Percentiles rank a stretch among this genome's conserved stretches.
phyloP scores from a whole-genome alignment of 2,113 vertebrate genomes.

The Dipodomys stephensi region DNA sequence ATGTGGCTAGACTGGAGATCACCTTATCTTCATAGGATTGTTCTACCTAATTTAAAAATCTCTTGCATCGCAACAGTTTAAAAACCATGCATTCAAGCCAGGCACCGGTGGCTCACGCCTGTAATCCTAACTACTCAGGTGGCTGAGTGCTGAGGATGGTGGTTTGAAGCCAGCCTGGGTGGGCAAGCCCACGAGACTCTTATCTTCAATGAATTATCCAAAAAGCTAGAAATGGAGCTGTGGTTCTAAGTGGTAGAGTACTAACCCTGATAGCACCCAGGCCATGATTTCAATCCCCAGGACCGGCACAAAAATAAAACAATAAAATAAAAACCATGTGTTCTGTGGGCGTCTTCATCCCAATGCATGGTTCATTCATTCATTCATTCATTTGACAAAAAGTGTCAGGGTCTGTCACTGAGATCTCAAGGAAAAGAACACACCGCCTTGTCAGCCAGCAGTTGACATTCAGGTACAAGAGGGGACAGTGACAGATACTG shows the following conservation, averaged over 20 bases:
- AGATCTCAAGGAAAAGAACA: neutral
- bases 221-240: too few relatives aligned
- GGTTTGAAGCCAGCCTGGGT: too few relatives aligned
- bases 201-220: too few relatives aligned
- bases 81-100: neutral
- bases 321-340: too few relatives aligned
- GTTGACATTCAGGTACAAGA: neutral
- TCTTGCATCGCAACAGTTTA: neutral
- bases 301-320: too few relatives aligned
- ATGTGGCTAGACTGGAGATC: neutral
- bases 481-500: neutral
- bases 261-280: too few relatives aligned
- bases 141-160: too few relatives aligned
- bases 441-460: neutral
- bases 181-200: too few relatives aligned
- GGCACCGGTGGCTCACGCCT: too few relatives aligned
- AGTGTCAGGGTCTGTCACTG: neutral
- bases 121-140: too few relatives aligned
- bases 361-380: neutral
- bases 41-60: neutral
- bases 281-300: too few relatives aligned
- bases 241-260: too few relatives aligned
- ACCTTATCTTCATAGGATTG: neutral
- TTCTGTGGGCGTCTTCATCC: neutral
- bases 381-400: neutral